phyloP scores from a whole-genome alignment of 2,888 invertebrate genomes.

The Temnothorax unifasciatus region DNA sequence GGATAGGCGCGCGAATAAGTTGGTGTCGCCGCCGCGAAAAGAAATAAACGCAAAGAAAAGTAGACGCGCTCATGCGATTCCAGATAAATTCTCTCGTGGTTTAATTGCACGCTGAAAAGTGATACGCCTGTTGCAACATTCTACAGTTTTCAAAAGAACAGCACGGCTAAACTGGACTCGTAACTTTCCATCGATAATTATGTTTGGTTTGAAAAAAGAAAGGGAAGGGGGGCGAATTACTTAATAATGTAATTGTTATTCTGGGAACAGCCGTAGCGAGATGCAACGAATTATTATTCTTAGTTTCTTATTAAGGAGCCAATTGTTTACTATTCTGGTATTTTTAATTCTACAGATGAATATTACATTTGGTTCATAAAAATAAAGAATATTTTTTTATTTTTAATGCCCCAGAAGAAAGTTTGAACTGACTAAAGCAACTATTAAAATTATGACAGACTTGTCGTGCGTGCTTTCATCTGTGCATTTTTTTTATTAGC shows the following conservation, averaged over 20 bases:
- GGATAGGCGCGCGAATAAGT: conserved; percentile 1
- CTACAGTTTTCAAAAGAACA: conserved; percentile 7
- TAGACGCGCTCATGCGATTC: conserved; percentile 15
- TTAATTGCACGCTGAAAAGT: conserved; percentile 56
- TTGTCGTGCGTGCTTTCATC: neutral
- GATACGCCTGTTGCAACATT: conserved; percentile 17
- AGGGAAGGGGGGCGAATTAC: neutral
- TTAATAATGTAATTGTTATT: neutral
- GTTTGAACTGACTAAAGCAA: neutral
- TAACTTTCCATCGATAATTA: neutral
- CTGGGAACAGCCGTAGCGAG: neutral
- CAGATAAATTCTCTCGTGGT: conserved; percentile 15
- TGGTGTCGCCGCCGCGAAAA: neutral
- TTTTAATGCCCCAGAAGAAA: neutral
- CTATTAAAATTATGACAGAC: conserved; percentile 4
- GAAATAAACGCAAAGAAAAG: conserved; percentile 10
- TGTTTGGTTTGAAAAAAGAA: conserved; percentile 9
- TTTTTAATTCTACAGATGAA: neutral
- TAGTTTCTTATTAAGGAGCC: neutral
- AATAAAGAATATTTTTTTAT: neutral
- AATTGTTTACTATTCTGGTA: neutral
- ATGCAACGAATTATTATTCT: neutral
- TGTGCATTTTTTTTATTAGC: conserved; percentile 47
- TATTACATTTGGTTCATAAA: neutral
- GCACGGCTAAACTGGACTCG: conserved; percentile 3